phyloP scores from a whole-genome alignment of 2,113 vertebrate species.

The Tachysurus fulvidraco region DNA sequence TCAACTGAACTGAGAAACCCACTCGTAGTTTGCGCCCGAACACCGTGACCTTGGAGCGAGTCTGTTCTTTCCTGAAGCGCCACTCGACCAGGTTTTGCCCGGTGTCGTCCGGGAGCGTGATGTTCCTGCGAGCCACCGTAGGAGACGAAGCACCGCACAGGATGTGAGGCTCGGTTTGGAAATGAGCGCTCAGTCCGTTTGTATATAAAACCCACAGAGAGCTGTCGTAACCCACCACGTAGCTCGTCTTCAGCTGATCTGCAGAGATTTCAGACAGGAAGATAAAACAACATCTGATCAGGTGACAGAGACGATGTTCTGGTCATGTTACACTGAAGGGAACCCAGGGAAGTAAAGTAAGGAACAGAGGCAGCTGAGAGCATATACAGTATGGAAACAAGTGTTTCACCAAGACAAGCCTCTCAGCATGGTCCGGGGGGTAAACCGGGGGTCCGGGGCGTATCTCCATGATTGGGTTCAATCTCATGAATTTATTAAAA shows the following conservation, averaged over 20 bases:
- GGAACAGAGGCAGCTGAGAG: no score
- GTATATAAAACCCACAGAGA: slow-evolving; percentile 91
- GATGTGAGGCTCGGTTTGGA: slow-evolving; percentile 94
- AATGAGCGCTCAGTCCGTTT: slow-evolving; percentile 93
- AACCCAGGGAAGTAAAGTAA: not conserved
- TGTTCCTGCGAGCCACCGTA: slow-evolving; percentile 90
- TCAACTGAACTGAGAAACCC: slow-evolving; percentile 57
- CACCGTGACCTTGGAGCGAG: slow-evolving; percentile 92
- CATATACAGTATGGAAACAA: no score
- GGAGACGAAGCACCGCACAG: slow-evolving; percentile 93
- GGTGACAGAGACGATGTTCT: not conserved
- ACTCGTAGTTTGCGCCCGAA: slow-evolving; percentile 97
- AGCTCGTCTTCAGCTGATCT: slow-evolving; percentile 95
- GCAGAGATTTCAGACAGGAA: not conserved
- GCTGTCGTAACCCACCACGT: slow-evolving; percentile 91
- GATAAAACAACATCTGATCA: not conserved
- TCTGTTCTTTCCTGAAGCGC: slow-evolving; percentile 95
- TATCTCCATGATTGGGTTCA: not conserved
- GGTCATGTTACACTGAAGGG: not conserved
- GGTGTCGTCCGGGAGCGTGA: slow-evolving; percentile 92
- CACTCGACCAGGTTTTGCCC: slow-evolving; percentile 97
- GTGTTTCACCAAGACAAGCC: not conserved
- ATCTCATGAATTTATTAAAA: not conserved
- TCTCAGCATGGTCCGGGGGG: not conserved
- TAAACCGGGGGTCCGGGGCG: not conserved